Percentiles rank a stretch among this genome's conserved stretches.
These are phyloP conservation scores for Heliconius cydno DNA, from an alignment of 2,888 invertebrate genomes.

Conservation along the genomic window DNA sequence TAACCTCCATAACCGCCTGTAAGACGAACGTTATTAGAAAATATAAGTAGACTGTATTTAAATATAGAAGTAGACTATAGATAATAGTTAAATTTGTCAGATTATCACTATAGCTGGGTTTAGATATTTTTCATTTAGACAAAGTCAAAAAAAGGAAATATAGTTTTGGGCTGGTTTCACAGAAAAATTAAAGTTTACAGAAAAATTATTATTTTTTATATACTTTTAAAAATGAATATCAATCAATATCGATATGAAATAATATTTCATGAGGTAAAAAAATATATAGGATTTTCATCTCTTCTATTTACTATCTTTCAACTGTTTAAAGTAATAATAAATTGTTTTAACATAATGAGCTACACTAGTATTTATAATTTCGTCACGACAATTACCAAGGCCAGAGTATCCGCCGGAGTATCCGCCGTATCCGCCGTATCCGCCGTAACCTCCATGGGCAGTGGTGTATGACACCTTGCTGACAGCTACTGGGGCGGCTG, in stretches of 20 bases:
- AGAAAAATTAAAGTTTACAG: too few species aligned
- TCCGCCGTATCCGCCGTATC: slow-evolving; percentile 52
- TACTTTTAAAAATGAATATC: not conserved
- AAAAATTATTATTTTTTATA: too few species aligned
- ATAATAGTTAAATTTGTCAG: not conserved
- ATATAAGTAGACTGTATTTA: not conserved
- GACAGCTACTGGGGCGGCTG: slow-evolving; percentile 48
- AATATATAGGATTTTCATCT: too few species aligned
- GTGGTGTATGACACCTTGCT: slow-evolving; percentile 53
- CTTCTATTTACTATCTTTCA: too few species aligned
- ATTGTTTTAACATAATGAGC: not conserved
- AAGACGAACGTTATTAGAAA: not conserved
- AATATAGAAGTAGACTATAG: not conserved
- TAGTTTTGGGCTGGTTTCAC: too few species aligned
- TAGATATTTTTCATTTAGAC: not conserved
- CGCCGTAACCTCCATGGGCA: slow-evolving; percentile 53
- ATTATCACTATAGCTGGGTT: not conserved
- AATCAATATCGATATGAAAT: not conserved
- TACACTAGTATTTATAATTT: slow-evolving; percentile 8
- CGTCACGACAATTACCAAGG: slow-evolving; percentile 31
- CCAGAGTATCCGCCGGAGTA: slow-evolving; percentile 42
- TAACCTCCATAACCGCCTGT: slow-evolving; percentile 54
- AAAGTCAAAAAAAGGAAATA: not conserved
- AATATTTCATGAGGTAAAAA: too few species aligned
- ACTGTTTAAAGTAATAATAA: not conserved